Percentiles rank a stretch among this genome's conserved stretches.
Evolutionary conservation across 2,113 vertebrate species (phyloP).

Genomic region (Baryphthengus martii): DNA sequence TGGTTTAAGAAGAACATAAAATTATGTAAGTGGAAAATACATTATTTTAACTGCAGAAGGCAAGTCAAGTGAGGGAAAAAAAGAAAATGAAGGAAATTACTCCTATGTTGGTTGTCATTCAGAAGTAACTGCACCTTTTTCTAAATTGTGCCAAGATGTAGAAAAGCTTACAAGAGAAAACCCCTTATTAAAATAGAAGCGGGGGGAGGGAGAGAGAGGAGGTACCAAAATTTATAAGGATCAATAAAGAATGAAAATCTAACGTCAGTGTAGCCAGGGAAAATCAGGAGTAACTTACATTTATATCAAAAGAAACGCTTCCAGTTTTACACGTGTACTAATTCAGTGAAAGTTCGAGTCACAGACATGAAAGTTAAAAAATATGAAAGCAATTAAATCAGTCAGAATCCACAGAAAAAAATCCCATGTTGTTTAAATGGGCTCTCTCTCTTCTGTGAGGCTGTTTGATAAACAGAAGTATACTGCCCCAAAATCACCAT

Average conservation of each 20-base stretch:
- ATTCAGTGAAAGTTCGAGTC: neutral
- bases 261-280: neutral
- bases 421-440: neutral
- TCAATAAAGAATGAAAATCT: neutral
- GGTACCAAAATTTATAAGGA: neutral
- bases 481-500: neutral
- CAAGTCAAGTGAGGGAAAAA: neutral
- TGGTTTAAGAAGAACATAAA: conserved; percentile 50
- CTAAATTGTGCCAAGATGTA: neutral
- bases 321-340: neutral
- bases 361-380: neutral
- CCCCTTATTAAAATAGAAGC: neutral
- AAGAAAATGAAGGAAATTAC: neutral
- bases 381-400: neutral
- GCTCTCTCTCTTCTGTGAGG: neutral
- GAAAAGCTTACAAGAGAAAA: neutral
- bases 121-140: neutral
- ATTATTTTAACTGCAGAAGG: conserved; percentile 27
- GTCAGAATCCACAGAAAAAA: neutral
- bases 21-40: conserved; percentile 25
- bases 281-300: neutral
- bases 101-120: neutral
- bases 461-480: neutral
- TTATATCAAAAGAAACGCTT: neutral
- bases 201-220: neutral